Percentiles rank a stretch among this genome's conserved stretches.
Evolutionary conservation across 2,113 vertebrate species (phyloP).

Genomic region (Tricholaema leucomelas): DNA sequence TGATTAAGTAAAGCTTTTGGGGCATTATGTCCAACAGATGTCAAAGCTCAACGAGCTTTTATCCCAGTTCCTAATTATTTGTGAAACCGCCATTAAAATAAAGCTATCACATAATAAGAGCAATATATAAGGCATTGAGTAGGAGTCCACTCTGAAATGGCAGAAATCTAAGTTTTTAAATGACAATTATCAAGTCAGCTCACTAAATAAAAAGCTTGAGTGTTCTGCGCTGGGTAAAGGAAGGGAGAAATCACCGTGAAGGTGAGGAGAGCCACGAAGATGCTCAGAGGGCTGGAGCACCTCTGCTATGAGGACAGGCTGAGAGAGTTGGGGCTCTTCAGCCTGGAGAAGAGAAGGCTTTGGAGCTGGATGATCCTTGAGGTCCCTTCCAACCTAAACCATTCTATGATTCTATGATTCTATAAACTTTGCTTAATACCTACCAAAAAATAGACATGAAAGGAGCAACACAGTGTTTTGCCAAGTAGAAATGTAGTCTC

Average conservation of each 20-base stretch:
- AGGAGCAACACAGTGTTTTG: neutral
- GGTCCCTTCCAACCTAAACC: too few species aligned
- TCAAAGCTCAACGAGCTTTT: conserved; percentile 27
- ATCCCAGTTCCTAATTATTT: conserved; percentile 33
- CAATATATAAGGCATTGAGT: neutral
- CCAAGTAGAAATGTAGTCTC: neutral
- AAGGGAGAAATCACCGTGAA: neutral
- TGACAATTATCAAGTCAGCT: neutral
- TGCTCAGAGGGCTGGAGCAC: too few species aligned
- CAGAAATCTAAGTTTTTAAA: neutral
- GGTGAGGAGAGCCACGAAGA: too few species aligned
- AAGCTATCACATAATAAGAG: neutral
- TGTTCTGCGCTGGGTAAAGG: neutral
- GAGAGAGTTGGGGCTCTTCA: too few species aligned
- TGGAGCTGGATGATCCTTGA: too few species aligned
- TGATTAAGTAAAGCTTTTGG: conserved; percentile 39
- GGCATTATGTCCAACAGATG: conserved; percentile 29
- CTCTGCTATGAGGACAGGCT: too few species aligned
- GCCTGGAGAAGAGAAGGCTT: too few species aligned
- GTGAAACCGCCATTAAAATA: conserved; percentile 22
- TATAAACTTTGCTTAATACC: neutral
- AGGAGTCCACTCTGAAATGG: neutral
- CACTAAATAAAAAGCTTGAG: neutral
- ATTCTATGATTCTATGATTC: too few species aligned
- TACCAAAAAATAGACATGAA: neutral